Conservation (phyloP, 2,797 vertebrate genomes). For the Acipenser ruthenus region DNA sequence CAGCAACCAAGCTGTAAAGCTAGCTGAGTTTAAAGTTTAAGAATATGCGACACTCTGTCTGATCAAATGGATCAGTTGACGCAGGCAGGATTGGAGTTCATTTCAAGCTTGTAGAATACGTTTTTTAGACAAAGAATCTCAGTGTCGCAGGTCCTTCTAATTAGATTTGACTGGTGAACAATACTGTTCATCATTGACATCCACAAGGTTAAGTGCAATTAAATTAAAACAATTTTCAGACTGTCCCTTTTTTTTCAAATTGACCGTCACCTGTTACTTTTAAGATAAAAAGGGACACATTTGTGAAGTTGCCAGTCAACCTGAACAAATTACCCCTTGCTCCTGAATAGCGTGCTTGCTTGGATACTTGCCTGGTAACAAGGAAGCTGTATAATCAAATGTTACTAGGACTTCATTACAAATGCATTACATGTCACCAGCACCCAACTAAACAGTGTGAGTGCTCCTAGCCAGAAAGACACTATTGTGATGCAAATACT, state of each 20-base stretch:
- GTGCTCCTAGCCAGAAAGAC: background rate
- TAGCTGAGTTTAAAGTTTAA: no score
- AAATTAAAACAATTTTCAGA: background rate
- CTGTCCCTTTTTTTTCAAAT: background rate
- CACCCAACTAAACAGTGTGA: background rate
- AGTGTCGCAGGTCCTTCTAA: background rate
- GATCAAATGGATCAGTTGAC: no score
- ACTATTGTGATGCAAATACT: conserved; percentile 6
- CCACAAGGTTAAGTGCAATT: background rate
- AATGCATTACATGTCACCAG: conserved; percentile 8
- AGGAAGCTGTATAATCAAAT: background rate
- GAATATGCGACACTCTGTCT: no score
- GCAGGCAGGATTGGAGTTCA: no score
- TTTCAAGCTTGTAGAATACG: no score
- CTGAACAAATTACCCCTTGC: background rate
- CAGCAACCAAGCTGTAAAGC: no score
- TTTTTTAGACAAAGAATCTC: no score
- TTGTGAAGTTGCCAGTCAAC: background rate
- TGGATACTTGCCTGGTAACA: background rate
- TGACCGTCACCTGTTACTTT: background rate
- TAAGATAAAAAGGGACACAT: background rate
- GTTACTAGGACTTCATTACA: background rate
- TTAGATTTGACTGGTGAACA: background rate
- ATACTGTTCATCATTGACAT: background rate
- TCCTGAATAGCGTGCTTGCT: background rate